Conservation (phyloP, 1,140 invertebrate species). For the Himalopsyche phryganea region DNA sequence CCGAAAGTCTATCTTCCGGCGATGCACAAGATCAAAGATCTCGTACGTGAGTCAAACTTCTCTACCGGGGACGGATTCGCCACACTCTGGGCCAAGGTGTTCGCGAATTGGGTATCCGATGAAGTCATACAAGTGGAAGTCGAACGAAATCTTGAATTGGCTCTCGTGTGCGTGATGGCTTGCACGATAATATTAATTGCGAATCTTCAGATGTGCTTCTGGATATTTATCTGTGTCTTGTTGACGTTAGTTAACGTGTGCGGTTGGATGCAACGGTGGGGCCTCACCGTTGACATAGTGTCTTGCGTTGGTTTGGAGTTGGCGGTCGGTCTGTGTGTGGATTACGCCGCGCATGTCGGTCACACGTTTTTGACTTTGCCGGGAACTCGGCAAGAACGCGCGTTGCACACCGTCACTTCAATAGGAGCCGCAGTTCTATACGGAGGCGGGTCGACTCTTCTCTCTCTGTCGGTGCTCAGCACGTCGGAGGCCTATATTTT, state of each 20-base stretch:
- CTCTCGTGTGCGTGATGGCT: conserved; percentile 75
- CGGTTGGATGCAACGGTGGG: conserved; percentile 78
- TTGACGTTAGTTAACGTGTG: conserved; percentile 77
- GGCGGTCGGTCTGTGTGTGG: conserved; percentile 83
- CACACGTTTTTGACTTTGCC: conserved; percentile 68
- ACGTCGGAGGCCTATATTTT: conserved; percentile 77
- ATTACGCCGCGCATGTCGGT: conserved; percentile 87
- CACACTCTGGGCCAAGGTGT: conserved; percentile 67
- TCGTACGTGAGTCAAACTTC: conserved; percentile 56
- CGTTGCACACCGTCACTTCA: conserved; percentile 65
- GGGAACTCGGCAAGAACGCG: conserved; percentile 59
- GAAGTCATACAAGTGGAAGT: conserved; percentile 76
- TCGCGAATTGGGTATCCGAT: conserved; percentile 73
- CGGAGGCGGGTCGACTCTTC: conserved; percentile 75
- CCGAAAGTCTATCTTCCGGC: conserved; percentile 69
- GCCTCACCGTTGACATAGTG: conserved; percentile 80
- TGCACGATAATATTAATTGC: conserved; percentile 78
- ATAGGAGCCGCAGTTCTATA: conserved; percentile 78
- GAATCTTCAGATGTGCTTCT: conserved; percentile 72
- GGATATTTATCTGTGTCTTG: conserved; percentile 74
- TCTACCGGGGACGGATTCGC: conserved; percentile 58
- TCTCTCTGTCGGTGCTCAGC: conserved; percentile 70
- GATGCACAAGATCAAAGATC: conserved; percentile 61
- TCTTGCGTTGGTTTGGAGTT: conserved; percentile 81
- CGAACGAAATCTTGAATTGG: conserved; percentile 73